Evolutionary conservation across 1,140 invertebrate genomes (phyloP), one percentile per base, ranked within the genome.

Genomic region (Brachionus plicatilis): DNA sequence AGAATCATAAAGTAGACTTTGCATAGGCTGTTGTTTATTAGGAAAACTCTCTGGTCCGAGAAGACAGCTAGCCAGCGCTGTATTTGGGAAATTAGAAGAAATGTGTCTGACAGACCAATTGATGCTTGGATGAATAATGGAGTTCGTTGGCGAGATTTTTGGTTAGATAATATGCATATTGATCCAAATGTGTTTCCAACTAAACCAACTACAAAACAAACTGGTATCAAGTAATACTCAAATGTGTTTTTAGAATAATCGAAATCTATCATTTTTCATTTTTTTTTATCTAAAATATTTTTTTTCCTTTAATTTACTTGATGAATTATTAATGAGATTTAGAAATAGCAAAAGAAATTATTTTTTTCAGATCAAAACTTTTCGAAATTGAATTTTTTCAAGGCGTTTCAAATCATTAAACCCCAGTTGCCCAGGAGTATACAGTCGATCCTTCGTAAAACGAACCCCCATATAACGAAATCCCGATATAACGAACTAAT

Each of bases 1-100:
- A 76, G 47, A n/a, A 76, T 12, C 72, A 76, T 76, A 47, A 76
- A 76, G 27, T 76, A 76, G 24, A 76, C 72, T 76, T 76, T 76
- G 20, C 72, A 76, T 29, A 76, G 43, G 24, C 72, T 76, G 14
- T 47, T 20, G 12, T 20, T 50, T 27, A 76, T 14, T 27, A 76
- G n/a, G 17, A 50, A 76, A n/a, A 29, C 7, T 12, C 20, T 50
- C 27, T 76, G 27, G 12, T 76, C 20, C 3, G 29, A 47, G 43
- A 50, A 50, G 12, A 29, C 47, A 6, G 72, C 72, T 33, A 76
- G 11, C 72, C 72, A 76, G 27, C 72, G 72, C 50, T 76, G 72
- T 12, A 76, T 47, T 33, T 76, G 72, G 20, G 72, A 76, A 14
- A 29, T 50, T 8, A 76, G 72, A 27, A 76, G 14, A 50, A 47